Base-by-base conservation (phyloP, 2,797 vertebrate genomes). In the Melanotaenia trifasciata region DNA sequence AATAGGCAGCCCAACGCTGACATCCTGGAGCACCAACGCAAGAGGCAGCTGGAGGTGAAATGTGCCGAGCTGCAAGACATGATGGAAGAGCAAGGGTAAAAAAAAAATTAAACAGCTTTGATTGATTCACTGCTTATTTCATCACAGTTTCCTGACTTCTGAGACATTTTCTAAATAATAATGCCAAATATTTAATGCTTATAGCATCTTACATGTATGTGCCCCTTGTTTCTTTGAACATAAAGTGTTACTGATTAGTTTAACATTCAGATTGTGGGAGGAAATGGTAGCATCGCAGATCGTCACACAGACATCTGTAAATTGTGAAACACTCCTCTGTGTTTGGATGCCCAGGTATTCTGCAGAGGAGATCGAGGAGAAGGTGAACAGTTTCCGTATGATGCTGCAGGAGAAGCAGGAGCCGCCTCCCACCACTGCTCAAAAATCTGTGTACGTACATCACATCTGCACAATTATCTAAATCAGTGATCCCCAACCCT, bases 21-120 rank as follows among this genome's bases (percentile, higher is more conserved):
- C 63, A 98, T 98, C 90, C 94, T 98, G 92, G 96, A 98, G 90
- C 97, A 98, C 89, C 96, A 98, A 76, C 92, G 96, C 70, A 98
- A 97, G 93, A 94, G 97, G 85, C 96, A 96, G 91, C 95, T 97
- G 90, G 97, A 98, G 93, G 95, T 98, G 83, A 96, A 97, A 88
- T 97, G 97, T 93, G 95, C 96, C 1, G 96, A 98, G 90, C 93
- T 98, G 83, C 96, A 97, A 89, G 97, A 97, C 93, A 97, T 97
- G 94, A 97, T 97, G 97, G 97, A 97, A 90, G 96, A 98, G 81
- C 96, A 97, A 73, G 97, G 97, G 97, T 98, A 71, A 94, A 94
- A 0, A 30, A 38, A 38, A 9, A 2, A 10, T 36, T 10, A 2
- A 11, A 2, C 26, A 45, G 11, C 13, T 40, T 7, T n/a, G 30